Base-by-base conservation (phyloP, 2,888 invertebrate genomes). In the Corbicula japonica region DNA sequence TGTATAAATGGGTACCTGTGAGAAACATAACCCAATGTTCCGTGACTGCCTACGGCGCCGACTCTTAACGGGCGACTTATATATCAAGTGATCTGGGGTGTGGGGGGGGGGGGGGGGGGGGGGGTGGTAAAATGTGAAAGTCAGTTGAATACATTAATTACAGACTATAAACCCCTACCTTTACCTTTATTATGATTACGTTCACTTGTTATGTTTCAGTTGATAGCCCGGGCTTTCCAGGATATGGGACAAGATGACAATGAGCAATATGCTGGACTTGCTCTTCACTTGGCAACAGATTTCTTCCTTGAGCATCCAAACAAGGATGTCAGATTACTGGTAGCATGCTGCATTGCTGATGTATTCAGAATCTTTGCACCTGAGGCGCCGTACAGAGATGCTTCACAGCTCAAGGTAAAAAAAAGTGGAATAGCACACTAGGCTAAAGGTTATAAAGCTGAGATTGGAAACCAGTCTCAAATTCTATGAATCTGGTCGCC, bases 321-420 rank as follows among this genome's bases (percentile, higher is more conserved):
- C 76, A 96, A 97, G 86, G 99, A 99, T 94, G 98, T 99, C 0
- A 97, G 98, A 92, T 95, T 99, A 63, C 95, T 99, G 41, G 97
- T 98, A 77, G 99, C 99, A 0, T 99, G 99, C 94, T 99, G 99
- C 93, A 97, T 99, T 91, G 99, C 99, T 6, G 99, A 99, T 94
- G 97, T 99, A 38, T 95, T 99, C 84, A 95, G 99, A 76, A 97
- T 99, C 6, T 99, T 98, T 94, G 99, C 99, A 1, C 99, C 99
- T 0, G 98, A 99, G 93, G 98, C 98, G 44, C 99, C 99, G 0
- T 99, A 98, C 93, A 98, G 98, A 94, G 98, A 98, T 92, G 96
- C 97, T 80, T 97, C 97, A 80, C 98, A 98, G 95, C 96, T 99
- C 76, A 97, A 96, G 93, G 95, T 95, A 54, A 69, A 35, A 5